Percentiles rank a stretch among this genome's conserved stretches.
phyloP scores from a whole-genome alignment of 2,888 invertebrate species.

The Drosophila hamatofila region DNA sequence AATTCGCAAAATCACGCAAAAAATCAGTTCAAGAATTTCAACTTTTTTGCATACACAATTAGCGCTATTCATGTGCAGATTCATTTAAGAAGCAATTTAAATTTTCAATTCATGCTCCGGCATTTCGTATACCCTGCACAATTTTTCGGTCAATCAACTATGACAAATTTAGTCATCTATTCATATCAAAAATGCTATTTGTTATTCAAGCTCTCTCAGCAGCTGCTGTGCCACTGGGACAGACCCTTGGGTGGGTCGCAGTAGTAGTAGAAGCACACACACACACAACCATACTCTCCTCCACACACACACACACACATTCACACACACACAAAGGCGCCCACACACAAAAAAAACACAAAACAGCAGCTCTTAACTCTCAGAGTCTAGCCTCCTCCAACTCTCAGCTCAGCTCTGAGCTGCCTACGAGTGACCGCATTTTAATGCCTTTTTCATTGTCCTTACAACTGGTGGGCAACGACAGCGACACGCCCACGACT shows the following conservation, averaged over 20 bases:
- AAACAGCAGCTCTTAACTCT: conserved; percentile 4
- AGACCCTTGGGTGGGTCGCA: conserved; percentile 12
- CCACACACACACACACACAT: conserved; percentile 30
- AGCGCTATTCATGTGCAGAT: conserved; percentile 32
- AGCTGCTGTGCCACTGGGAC: conserved; percentile 32
- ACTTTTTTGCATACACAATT: conserved; percentile 28
- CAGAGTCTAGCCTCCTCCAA: conserved; percentile 13
- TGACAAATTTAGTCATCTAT: conserved; percentile 60
- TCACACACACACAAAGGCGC: conserved; percentile 23
- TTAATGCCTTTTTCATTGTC: conserved; percentile 80
- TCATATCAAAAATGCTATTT: conserved; percentile 58
- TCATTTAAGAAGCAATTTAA: conserved; percentile 15
- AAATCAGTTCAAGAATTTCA: background rate
- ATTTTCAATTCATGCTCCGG: conserved; percentile 12
- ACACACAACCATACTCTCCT: conserved; percentile 24
- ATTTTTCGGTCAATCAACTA: conserved; percentile 66
- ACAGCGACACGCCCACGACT: conserved; percentile 6
- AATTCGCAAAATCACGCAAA: background rate
- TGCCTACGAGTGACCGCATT: conserved; percentile 65
- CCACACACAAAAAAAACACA: conserved; percentile 42
- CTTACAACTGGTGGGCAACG: conserved; percentile 47
- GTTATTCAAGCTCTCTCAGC: conserved; percentile 50
- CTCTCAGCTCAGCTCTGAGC: background rate
- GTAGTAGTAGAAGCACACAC: too few relatives aligned
- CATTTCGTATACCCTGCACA: conserved; percentile 35